These are phyloP conservation scores for Gasterosteus nipponicus DNA, from an alignment of 2,113 vertebrate species.

Conservation along the genomic window DNA sequence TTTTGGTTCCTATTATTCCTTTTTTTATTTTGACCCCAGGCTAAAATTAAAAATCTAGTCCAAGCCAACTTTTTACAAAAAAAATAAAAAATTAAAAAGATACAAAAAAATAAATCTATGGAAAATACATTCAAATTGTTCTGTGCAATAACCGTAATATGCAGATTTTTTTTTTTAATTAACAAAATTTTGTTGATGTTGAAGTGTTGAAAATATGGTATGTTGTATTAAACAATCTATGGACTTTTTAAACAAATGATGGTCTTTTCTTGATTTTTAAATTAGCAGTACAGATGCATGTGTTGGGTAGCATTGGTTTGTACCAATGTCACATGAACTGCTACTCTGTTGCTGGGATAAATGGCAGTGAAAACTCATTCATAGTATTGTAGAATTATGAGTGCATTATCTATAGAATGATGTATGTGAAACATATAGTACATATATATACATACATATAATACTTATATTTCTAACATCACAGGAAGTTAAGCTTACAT, in stretches of 20 bases:
- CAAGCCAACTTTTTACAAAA: constrained; percentile 80
- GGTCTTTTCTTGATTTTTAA: constrained; percentile 67
- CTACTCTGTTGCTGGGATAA: neutral
- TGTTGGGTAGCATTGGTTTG: neutral
- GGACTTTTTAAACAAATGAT: constrained; percentile 77
- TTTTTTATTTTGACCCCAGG: constrained; percentile 74
- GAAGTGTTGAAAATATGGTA: constrained; percentile 86
- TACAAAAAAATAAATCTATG: constrained; percentile 78
- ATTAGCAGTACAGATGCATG: neutral
- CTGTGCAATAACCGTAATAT: constrained; percentile 88
- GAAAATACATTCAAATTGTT: constrained; percentile 84
- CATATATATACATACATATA: no score
- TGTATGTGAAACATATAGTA: neutral
- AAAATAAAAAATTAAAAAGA: constrained; percentile 60
- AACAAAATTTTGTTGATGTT: constrained; percentile 85
- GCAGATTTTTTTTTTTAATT: constrained; percentile 84
- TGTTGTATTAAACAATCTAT: constrained; percentile 87
- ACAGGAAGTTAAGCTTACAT: neutral
- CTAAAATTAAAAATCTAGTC: constrained; percentile 80
- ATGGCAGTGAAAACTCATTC: neutral
- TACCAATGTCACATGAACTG: neutral
- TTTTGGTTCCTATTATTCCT: constrained; percentile 57
- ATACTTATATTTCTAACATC: neutral
- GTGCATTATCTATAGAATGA: neutral
- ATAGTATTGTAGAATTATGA: neutral